These are phyloP conservation scores for Chrysolina haemoptera DNA, from an alignment of 2,888 invertebrate species.

Conservation along the genomic window DNA sequence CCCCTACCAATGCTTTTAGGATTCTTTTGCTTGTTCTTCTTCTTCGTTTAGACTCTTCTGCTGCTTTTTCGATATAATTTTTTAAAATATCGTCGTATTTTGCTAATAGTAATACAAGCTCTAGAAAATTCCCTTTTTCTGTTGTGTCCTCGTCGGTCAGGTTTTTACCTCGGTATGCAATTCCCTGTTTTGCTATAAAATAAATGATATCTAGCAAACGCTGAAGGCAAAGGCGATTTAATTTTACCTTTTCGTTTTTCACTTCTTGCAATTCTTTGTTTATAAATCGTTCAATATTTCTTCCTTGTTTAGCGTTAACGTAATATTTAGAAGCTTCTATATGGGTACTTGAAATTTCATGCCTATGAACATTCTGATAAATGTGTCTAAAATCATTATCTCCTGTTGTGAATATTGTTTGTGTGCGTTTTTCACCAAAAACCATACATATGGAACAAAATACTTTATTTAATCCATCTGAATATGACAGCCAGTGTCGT, in stretches of 20 bases:
- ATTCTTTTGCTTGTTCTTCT: neutral
- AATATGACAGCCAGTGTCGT: neutral
- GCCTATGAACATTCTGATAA: neutral
- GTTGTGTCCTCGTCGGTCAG: neutral
- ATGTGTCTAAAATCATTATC: neutral
- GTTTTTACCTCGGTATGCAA: neutral
- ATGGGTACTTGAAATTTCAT: constrained; percentile 16
- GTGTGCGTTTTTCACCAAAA: neutral
- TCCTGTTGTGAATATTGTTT: neutral
- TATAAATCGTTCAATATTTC: constrained; percentile 21
- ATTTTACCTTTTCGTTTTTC: constrained; percentile 20
- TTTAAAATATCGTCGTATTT: constrained; percentile 26
- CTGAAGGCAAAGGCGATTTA: neutral
- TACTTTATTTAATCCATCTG: neutral
- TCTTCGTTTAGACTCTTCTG: constrained; percentile 5
- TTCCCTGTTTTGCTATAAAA: constrained; percentile 23
- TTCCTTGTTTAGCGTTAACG: constrained; percentile 15
- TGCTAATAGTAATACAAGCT: constrained; percentile 16
- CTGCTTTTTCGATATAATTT: constrained; percentile 9
- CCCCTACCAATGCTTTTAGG: neutral
- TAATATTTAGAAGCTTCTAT: neutral
- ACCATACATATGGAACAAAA: neutral
- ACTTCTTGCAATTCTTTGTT: constrained; percentile 22
- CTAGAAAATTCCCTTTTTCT: constrained; percentile 19
- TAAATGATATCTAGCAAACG: constrained; percentile 10